These are phyloP conservation scores for Meloe dianella DNA, from an alignment of 2,888 invertebrate species.

Conservation along the genomic window DNA sequence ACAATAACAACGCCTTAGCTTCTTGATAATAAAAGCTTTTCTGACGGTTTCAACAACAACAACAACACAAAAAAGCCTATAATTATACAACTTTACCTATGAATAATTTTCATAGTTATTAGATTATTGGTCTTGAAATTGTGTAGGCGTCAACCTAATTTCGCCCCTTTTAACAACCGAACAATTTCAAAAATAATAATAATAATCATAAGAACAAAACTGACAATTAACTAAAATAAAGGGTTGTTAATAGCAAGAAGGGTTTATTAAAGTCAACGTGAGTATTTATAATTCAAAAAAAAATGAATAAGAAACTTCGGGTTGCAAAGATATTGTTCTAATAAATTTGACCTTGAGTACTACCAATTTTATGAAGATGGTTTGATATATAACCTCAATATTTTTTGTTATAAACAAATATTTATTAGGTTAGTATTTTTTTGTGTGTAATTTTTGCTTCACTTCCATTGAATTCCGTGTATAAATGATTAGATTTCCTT, in stretches of 20 bases:
- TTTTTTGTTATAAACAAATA: no score
- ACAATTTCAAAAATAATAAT: background rate
- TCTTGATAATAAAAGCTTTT: constrained; percentile 58
- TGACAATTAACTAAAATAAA: background rate
- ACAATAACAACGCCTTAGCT: constrained; percentile 53
- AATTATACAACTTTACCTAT: constrained; percentile 51
- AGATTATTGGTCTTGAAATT: constrained; percentile 40
- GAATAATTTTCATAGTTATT: constrained; percentile 54
- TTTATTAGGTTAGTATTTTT: background rate
- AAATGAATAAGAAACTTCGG: no score
- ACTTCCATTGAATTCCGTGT: no score
- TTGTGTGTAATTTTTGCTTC: background rate
- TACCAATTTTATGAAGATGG: background rate
- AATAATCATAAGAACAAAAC: background rate
- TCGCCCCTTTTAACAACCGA: constrained; percentile 6
- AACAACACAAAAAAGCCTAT: constrained; percentile 40
- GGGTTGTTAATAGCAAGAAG: background rate
- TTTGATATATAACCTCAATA: background rate
- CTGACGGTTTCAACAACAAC: constrained; percentile 35
- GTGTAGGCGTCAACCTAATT: constrained; percentile 1
- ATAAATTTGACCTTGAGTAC: constrained; percentile 5
- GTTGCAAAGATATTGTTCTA: no score
- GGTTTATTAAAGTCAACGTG: no score
- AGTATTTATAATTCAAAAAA: no score
- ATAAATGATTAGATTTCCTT: background rate